Conservation (phyloP, 2,888 invertebrate genomes). For the Ormyrus rosae region DNA sequence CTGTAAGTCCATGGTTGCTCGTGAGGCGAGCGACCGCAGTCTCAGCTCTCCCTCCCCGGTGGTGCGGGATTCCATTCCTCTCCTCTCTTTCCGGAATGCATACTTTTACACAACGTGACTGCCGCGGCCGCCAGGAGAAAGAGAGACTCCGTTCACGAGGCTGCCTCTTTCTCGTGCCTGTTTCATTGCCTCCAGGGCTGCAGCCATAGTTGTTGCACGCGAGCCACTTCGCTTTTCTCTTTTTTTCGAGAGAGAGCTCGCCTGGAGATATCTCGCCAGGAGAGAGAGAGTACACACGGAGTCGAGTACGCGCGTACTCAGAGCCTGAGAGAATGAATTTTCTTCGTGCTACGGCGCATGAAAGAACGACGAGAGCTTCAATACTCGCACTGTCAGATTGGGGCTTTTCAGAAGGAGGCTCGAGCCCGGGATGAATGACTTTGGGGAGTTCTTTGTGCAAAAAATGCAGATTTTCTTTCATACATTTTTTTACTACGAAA, state of each 20-base stretch:
- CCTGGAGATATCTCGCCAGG: constrained; percentile 2
- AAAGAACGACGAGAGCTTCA: background rate
- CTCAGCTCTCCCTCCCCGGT: constrained; percentile 16
- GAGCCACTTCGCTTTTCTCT: constrained; percentile 26
- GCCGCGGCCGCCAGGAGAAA: background rate
- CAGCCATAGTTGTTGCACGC: background rate
- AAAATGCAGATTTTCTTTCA: too few relatives aligned
- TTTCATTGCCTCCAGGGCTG: constrained; percentile 38
- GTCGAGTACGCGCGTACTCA: too few relatives aligned
- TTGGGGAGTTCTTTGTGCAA: too few relatives aligned
- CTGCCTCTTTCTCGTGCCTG: constrained; percentile 40
- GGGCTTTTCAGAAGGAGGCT: too few relatives aligned
- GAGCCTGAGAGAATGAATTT: constrained; percentile 3
- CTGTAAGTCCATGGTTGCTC: too few relatives aligned
- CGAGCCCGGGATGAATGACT: too few relatives aligned
- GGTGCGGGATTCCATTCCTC: constrained; percentile 59
- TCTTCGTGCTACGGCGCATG: background rate
- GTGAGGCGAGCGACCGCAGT: background rate
- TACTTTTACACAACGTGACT: constrained; percentile 59
- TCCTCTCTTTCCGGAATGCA: constrained; percentile 64
- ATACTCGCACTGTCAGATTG: too few relatives aligned
- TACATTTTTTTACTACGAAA: too few relatives aligned
- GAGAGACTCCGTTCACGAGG: constrained; percentile 43
- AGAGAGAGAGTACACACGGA: background rate
- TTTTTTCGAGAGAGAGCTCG: constrained; percentile 20